Evolutionary conservation across 2,113 vertebrate species (phyloP).

Genomic region (Tautogolabrus adspersus): DNA sequence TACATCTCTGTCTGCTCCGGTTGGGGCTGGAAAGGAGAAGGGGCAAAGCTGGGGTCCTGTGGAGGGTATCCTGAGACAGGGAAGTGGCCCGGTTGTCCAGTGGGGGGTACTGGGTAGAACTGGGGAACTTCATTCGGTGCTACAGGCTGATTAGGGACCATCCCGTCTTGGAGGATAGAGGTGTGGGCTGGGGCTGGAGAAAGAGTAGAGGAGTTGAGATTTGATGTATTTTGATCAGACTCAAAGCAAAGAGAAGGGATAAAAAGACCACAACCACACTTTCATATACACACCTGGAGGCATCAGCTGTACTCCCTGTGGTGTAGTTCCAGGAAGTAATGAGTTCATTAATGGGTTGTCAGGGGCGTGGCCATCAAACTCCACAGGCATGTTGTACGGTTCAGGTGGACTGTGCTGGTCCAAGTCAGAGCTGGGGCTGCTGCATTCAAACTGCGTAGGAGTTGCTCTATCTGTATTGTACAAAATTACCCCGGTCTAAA

Average conservation of each 20-base stretch:
- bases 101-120: slow-evolving; percentile 82
- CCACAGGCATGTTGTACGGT: slow-evolving; percentile 72
- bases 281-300: slow-evolving; percentile 88
- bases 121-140: slow-evolving; percentile 69
- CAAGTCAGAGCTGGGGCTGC: slow-evolving; percentile 89
- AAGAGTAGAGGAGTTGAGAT: neutral
- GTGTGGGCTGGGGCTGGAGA: slow-evolving; percentile 82
- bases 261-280: neutral
- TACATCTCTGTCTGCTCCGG: slow-evolving; percentile 71
- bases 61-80: slow-evolving; percentile 56
- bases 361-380: slow-evolving; percentile 64
- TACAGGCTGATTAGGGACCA: slow-evolving; percentile 62
- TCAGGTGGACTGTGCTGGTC: slow-evolving; percentile 84
- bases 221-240: neutral
- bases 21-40: slow-evolving; percentile 79
- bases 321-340: slow-evolving; percentile 80
- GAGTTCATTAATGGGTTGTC: slow-evolving; percentile 88
- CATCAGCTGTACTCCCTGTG: slow-evolving; percentile 87
- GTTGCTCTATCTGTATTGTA: slow-evolving; percentile 83
- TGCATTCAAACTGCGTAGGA: slow-evolving; percentile 85
- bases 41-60: slow-evolving; percentile 71
- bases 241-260: neutral
- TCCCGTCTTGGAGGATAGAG: slow-evolving; percentile 82
- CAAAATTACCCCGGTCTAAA: slow-evolving; percentile 87
- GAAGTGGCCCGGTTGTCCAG: slow-evolving; percentile 61